Evolutionary conservation across 2,113 vertebrate genomes (phyloP).

Genomic region (Potamarius usumacintae): DNA sequence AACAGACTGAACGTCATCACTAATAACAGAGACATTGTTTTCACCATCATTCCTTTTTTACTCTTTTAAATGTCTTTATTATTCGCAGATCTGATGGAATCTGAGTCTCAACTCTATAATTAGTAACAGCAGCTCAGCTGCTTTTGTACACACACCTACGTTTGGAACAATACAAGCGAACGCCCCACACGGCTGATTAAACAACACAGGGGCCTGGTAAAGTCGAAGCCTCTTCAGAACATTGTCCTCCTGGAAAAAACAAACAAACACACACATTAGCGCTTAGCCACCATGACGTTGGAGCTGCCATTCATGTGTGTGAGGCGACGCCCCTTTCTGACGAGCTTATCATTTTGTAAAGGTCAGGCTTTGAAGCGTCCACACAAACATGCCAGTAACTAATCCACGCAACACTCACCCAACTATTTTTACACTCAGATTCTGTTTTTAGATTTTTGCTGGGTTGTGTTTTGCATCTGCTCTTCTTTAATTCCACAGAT

Average conservation of each 20-base stretch:
- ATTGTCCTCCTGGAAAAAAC: not conserved
- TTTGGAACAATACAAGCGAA: too few species aligned
- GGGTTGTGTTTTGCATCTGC: not conserved
- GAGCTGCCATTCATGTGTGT: not conserved
- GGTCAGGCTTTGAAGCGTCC: constrained; percentile 30
- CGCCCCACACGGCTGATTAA: not conserved
- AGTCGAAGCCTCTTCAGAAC: not conserved
- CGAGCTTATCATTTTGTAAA: constrained; percentile 24
- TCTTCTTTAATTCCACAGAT: too few species aligned
- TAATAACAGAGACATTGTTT: not conserved
- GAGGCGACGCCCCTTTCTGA: constrained; percentile 7
- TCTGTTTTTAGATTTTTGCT: not conserved
- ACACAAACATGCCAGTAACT: constrained; percentile 8
- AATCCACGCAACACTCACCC: not conserved
- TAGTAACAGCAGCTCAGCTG: not conserved
- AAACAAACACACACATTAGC: not conserved
- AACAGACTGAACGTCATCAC: not conserved
- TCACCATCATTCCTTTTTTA: too few species aligned
- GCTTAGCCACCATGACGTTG: constrained; percentile 10
- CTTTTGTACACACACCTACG: too few species aligned
- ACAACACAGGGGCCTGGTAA: not conserved
- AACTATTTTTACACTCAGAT: not conserved
- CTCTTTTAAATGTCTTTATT: too few species aligned
- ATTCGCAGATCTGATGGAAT: not conserved
- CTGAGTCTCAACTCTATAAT: not conserved